Percentiles rank a stretch among this genome's conserved stretches.
These are phyloP conservation scores for Diploscapter pachys DNA, from an alignment of 1,140 invertebrate species.

Conservation along the genomic window DNA sequence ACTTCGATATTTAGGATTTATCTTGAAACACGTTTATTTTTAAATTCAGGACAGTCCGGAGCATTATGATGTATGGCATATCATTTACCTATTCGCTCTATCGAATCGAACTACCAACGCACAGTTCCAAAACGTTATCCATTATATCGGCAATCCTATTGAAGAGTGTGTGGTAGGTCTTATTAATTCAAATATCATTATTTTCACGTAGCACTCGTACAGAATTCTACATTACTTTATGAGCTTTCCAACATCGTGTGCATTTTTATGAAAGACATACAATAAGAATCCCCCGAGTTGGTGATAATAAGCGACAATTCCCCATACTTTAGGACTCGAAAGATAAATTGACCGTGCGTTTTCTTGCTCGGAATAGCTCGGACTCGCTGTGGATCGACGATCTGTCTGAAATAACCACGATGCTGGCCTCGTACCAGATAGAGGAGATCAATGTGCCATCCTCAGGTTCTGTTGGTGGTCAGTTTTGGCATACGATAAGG, in stretches of 20 bases:
- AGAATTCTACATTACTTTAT: no score
- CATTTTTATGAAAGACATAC: no score
- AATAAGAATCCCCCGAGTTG: no score
- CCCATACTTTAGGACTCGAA: neutral
- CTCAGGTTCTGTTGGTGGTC: no score
- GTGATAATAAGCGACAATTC: no score
- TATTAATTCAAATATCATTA: neutral
- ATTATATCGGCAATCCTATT: slow-evolving; percentile 19
- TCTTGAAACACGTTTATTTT: neutral
- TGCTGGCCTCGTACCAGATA: no score
- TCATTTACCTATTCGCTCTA: slow-evolving; percentile 25
- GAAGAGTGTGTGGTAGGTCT: slow-evolving; percentile 15
- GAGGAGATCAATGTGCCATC: no score
- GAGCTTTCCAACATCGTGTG: no score
- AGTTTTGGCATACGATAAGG: no score
- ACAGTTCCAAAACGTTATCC: slow-evolving; percentile 14
- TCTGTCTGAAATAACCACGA: no score
- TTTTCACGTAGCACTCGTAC: no score
- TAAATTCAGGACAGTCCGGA: slow-evolving; percentile 6
- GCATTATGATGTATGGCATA: slow-evolving; percentile 20
- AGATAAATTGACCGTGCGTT: slow-evolving; percentile 9
- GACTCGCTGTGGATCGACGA: slow-evolving; percentile 22
- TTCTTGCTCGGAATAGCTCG: slow-evolving; percentile 17
- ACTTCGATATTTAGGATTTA: neutral
- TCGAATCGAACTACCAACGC: slow-evolving; percentile 14